These are phyloP conservation scores for Parasteatoda tepidariorum DNA, from an alignment of 1,140 invertebrate genomes.

Conservation along the genomic window DNA sequence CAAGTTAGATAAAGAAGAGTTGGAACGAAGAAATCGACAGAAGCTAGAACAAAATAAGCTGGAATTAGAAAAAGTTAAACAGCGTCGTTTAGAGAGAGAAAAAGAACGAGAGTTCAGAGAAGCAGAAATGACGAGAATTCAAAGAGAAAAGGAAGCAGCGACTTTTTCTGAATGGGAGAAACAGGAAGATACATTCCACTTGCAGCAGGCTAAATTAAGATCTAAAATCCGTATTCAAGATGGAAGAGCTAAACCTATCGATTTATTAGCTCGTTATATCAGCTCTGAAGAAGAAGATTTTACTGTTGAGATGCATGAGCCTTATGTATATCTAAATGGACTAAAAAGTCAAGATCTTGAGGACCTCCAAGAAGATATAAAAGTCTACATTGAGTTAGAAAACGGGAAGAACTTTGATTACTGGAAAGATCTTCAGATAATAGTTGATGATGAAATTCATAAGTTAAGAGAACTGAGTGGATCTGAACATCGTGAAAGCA, in stretches of 20 bases:
- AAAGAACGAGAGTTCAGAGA: slow-evolving; percentile 88
- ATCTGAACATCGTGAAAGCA: slow-evolving; percentile 83
- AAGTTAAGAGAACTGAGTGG: slow-evolving; percentile 80
- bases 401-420: slow-evolving; percentile 89
- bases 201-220: slow-evolving; percentile 68
- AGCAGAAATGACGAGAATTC: slow-evolving; percentile 84
- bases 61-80: slow-evolving; percentile 83
- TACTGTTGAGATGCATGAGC: slow-evolving; percentile 96
- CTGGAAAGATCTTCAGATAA: slow-evolving; percentile 97
- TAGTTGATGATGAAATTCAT: slow-evolving; percentile 93
- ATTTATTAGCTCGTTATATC: slow-evolving; percentile 96
- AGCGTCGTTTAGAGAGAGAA: slow-evolving; percentile 88
- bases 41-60: slow-evolving; percentile 91
- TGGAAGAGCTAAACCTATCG: slow-evolving; percentile 95
- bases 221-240: slow-evolving; percentile 89
- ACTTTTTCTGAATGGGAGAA: slow-evolving; percentile 95
- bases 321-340: slow-evolving; percentile 93
- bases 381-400: slow-evolving; percentile 75
- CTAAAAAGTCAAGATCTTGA: slow-evolving; percentile 93
- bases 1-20: slow-evolving; percentile 81
- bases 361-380: slow-evolving; percentile 96
- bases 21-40: slow-evolving; percentile 85
- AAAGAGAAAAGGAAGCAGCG: slow-evolving; percentile 92
- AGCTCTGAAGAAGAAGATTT: slow-evolving; percentile 86
- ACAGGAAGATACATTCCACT: slow-evolving; percentile 74